Conservation (phyloP, 2,888 invertebrate species). For the Cerastoderma edule region DNA sequence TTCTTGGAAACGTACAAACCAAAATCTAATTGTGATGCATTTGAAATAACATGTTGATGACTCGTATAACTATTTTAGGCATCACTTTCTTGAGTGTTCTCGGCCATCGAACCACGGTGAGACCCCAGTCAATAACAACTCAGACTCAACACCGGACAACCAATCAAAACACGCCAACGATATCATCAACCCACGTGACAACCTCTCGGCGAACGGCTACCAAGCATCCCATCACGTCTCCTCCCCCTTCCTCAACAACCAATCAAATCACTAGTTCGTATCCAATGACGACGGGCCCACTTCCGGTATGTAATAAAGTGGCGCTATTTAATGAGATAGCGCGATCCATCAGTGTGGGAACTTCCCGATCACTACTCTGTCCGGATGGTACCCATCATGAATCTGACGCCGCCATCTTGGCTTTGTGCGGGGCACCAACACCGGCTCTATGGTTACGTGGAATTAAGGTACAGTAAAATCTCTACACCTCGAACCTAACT, state of each 20-base stretch:
- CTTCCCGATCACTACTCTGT: not conserved
- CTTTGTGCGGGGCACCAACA: constrained; percentile 2
- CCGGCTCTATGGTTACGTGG: not conserved
- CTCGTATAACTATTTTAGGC: no score
- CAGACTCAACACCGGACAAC: not conserved
- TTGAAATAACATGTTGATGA: no score
- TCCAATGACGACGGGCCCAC: not conserved
- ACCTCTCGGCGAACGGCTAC: not conserved
- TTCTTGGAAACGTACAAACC: no score
- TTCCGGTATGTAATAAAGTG: constrained; percentile 1
- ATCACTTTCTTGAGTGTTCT: no score
- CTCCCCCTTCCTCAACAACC: not conserved
- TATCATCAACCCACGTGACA: not conserved
- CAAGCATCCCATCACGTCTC: not conserved
- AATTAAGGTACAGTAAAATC: no score
- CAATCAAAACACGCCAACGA: not conserved
- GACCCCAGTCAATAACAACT: not conserved
- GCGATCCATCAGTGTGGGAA: not conserved
- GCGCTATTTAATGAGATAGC: constrained; percentile 5
- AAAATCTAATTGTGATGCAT: no score
- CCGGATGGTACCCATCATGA: not conserved
- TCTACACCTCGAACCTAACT: no score
- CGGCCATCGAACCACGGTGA: no score
- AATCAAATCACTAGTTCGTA: not conserved
- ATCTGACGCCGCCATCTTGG: constrained; percentile 6